Evolutionary conservation across 92 coral and sea anemone species (phyloP).

Genomic region (Phenganax stokvisi): DNA sequence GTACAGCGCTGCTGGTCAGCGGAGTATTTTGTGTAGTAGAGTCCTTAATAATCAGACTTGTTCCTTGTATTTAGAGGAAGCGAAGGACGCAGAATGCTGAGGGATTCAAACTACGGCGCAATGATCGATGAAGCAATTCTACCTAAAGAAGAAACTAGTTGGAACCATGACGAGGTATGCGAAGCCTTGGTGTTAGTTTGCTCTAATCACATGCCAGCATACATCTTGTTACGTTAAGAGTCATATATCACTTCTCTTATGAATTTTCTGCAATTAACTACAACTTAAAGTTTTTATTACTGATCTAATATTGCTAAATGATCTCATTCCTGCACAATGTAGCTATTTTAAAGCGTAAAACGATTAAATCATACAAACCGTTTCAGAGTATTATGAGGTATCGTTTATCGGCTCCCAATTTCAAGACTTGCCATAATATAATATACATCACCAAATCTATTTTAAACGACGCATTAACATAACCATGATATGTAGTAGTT

Average conservation of each 20-base stretch:
- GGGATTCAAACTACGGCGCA: slow-evolving; percentile 26
- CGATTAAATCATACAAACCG: too few species aligned
- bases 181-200: neutral
- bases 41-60: neutral
- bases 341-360: too few species aligned
- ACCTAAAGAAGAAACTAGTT: slow-evolving; percentile 28
- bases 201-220: neutral
- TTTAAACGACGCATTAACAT: neutral
- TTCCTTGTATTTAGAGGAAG: neutral
- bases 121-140: slow-evolving; percentile 32
- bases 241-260: too few species aligned
- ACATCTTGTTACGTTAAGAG: neutral
- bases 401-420: too few species aligned
- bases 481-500: neutral
- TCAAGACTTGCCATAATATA: too few species aligned
- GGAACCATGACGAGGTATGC: slow-evolving; percentile 38
- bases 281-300: too few species aligned
- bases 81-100: slow-evolving; percentile 34
- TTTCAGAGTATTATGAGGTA: too few species aligned
- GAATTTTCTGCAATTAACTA: too few species aligned
- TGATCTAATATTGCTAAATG: too few species aligned
- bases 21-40: neutral
- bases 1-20: neutral
- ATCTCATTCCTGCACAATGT: too few species aligned
- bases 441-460: too few species aligned